Evolutionary conservation across 2,797 vertebrate species (phyloP).

Genomic region (Myripristis jacobus): DNA sequence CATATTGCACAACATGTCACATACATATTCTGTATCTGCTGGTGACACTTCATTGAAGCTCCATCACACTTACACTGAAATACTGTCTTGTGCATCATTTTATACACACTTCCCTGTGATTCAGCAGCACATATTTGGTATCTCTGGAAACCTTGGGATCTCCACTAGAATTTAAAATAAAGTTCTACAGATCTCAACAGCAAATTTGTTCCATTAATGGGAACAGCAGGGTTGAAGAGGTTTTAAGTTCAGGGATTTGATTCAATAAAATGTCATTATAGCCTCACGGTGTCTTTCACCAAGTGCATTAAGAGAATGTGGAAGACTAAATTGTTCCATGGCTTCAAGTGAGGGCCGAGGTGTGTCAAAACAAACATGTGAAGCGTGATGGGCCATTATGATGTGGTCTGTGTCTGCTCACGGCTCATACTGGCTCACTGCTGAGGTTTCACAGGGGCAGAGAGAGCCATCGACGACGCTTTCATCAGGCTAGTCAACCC

Average conservation of each 20-base stretch:
- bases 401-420: slow-evolving; percentile 29
- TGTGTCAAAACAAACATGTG: slow-evolving; percentile 50
- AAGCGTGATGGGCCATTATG: slow-evolving; percentile 30
- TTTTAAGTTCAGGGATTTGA: slow-evolving; percentile 13
- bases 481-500: slow-evolving; percentile 53
- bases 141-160: too few species aligned
- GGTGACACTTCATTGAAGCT: too few species aligned
- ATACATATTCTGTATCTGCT: too few species aligned
- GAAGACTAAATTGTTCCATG: slow-evolving; percentile 45
- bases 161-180: too few species aligned
- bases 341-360: slow-evolving; percentile 38
- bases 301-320: slow-evolving; percentile 22
- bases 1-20: too few species aligned
- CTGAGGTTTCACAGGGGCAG: slow-evolving; percentile 50
- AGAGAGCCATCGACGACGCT: slow-evolving; percentile 42
- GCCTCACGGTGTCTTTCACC: slow-evolving; percentile 19
- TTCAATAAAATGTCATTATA: slow-evolving; percentile 7
- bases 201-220: too few species aligned
- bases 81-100: too few species aligned
- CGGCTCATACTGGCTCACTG: slow-evolving; percentile 29
- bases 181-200: too few species aligned
- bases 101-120: too few species aligned
- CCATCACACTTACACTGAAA: too few species aligned
- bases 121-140: too few species aligned
- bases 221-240: too few species aligned